phyloP scores from a whole-genome alignment of 1,140 invertebrate genomes.

The Adoxophyes honmai region DNA sequence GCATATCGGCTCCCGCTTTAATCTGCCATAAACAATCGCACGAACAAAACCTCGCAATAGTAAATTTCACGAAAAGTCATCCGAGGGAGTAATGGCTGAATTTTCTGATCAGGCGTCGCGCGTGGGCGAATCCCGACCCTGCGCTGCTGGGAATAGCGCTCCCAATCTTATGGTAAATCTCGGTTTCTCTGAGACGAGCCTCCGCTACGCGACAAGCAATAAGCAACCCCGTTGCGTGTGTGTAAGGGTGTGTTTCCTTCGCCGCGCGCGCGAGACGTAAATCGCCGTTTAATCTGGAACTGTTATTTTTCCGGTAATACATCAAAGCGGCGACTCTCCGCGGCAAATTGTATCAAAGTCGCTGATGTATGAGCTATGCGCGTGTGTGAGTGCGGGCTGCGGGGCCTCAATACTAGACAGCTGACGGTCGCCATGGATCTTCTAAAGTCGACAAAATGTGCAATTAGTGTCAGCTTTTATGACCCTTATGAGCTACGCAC shows the following conservation, averaged over 20 bases:
- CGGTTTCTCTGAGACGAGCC: background rate
- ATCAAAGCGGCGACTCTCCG: conserved; percentile 49
- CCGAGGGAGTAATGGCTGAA: conserved; percentile 40
- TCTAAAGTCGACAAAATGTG: too few species aligned
- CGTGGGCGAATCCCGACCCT: conserved; percentile 1
- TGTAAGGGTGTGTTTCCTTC: background rate
- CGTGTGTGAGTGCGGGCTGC: background rate
- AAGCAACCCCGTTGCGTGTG: background rate
- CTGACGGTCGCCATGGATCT: too few species aligned
- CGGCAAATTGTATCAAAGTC: conserved; percentile 60
- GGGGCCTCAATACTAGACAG: too few species aligned
- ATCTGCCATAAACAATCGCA: conserved; percentile 56
- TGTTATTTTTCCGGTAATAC: conserved; percentile 60
- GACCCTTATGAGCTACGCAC: too few species aligned
- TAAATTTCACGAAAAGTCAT: conserved; percentile 50
- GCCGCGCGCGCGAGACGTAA: conserved; percentile 5
- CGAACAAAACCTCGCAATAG: conserved; percentile 45
- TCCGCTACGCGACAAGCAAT: background rate
- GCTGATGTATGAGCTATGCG: conserved; percentile 41
- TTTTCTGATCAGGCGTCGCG: conserved; percentile 30
- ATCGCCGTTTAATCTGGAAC: conserved; percentile 43
- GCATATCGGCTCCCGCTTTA: conserved; percentile 39
- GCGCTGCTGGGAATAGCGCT: background rate
- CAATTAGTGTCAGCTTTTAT: too few species aligned
- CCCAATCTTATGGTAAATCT: background rate